Base-by-base conservation (phyloP, 2,888 invertebrate genomes). In the Agrilus biguttatus region DNA sequence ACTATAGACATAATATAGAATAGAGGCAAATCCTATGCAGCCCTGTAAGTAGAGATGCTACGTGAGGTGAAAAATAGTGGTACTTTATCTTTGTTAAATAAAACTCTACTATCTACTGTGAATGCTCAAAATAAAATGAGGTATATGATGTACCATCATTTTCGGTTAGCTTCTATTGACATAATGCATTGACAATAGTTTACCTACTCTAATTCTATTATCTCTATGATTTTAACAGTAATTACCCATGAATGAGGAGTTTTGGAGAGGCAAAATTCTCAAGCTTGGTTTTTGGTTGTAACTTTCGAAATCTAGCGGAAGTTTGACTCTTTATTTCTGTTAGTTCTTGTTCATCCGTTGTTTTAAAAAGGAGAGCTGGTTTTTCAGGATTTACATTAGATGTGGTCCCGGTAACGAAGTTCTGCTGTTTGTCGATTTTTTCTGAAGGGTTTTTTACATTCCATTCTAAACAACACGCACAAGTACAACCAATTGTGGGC, bases 171-270 rank as follows among this genome's bases (percentile, higher is more conserved):
- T n/a, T n/a, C n/a, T n/a, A n/a, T n/a, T n/a, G n/a, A n/a, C n/a
- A n/a, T n/a, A n/a, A n/a, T n/a, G n/a, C n/a, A n/a, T n/a, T n/a
- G n/a, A n/a, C n/a, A n/a, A n/a, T n/a, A n/a, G n/a, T n/a, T n/a
- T n/a, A n/a, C n/a, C n/a, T n/a, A n/a, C n/a, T n/a, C n/a, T n/a
- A n/a, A n/a, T n/a, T n/a, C n/a, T n/a, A n/a, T n/a, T n/a, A n/a
- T n/a, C n/a, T n/a, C n/a, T n/a, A n/a, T n/a, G n/a, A n/a, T n/a
- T n/a, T n/a, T n/a, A n/a, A n/a, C n/a, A n/a, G n/a, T n/a, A n/a
- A n/a, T 39, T 48, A 51, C 51, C 51, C 49, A 37, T 51, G 51
- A 14, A 49, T 42, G 13, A 51, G 37, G 21, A 50, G 8, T 14
- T 42, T 47, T n/a, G 51, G 47, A 3, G 44, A 40, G 21, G 45